Base-by-base conservation (phyloP, 2,888 invertebrate species). In the Isotomurus palustris region DNA sequence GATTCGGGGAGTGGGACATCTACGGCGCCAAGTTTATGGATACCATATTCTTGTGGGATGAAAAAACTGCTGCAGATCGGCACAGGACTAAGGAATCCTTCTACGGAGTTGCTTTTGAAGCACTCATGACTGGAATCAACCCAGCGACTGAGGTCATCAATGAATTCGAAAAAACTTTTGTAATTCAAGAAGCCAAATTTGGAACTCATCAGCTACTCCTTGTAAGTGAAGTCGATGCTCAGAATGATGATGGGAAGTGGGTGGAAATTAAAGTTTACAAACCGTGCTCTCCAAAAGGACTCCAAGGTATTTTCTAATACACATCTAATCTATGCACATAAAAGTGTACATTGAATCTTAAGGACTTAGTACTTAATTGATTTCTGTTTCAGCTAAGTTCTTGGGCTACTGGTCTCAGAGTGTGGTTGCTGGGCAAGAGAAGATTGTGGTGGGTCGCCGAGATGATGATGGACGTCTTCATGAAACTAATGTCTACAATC, bases 1-100 rank as follows among this genome's bases (percentile, higher is more conserved):
- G 40, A 10, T 51, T 51, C 12, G 40, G 40, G 21, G 40, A 51
- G 6, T 51, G 51, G 40, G 38, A 51, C 17, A 51, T 51, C 19
- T 51, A 51, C 19, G 51, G 27, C 2, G 41, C 28, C 2, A 51
- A 27, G 27, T 51, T 40, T 17, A 40, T 38, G 17, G 51, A 51
- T 27, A 10, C 40, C 8, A 40, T 51, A 40, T 51, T 38, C 25
- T 4, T 51, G 2, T 51, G 51, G 51, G 40, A 51, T 40, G 40
- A 27, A 14, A 50, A 50, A 17, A 32, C 28, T 2, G n/a, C 17
- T 32, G 8, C 3, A 1, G 40, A 28, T 0, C 6, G 3, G 8
- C 2, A 5, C 4, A 17, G 21, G 4, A 3, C 10, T 1, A 12
- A n/a, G 5, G 19, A 51, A 17, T 17, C 51, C 3, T 51, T 17